Conservation (phyloP, 2,797 vertebrate genomes). For the Dicrostonyx torquatus region DNA sequence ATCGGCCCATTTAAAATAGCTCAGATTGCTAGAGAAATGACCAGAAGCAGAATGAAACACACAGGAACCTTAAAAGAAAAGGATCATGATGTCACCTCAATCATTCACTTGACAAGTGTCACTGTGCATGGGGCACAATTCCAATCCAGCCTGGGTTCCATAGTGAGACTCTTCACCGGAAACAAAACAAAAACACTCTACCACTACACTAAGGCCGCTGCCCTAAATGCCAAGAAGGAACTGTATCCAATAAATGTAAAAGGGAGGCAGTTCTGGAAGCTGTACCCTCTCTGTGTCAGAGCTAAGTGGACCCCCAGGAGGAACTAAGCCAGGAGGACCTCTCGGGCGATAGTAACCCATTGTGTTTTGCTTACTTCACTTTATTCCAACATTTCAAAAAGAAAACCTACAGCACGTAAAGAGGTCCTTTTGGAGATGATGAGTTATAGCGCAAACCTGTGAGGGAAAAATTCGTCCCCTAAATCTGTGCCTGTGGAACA, state of each 20-base stretch:
- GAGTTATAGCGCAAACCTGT: neutral
- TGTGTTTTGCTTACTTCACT: neutral
- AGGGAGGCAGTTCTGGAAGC: neutral
- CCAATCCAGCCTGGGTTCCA: neutral
- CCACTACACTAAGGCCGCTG: neutral
- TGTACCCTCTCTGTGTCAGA: neutral
- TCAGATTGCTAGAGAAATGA: neutral
- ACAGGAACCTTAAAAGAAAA: neutral
- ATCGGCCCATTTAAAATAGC: neutral
- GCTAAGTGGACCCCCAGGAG: neutral
- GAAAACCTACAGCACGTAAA: neutral
- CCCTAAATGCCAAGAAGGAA: neutral
- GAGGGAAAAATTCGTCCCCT: neutral
- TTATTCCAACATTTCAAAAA: neutral
- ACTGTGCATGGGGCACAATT: neutral
- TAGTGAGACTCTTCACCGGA: neutral
- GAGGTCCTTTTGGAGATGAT: neutral
- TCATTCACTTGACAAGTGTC: neutral
- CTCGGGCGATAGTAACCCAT: neutral
- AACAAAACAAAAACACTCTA: neutral
- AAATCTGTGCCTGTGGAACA: neutral
- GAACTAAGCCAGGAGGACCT: neutral
- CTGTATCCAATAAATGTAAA: neutral
- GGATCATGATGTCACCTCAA: neutral
- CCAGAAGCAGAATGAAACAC: neutral